Evolutionary conservation across 2,113 vertebrate genomes (phyloP), one percentile per base, ranked within the genome.

Genomic region (Corythornis cristatus): DNA sequence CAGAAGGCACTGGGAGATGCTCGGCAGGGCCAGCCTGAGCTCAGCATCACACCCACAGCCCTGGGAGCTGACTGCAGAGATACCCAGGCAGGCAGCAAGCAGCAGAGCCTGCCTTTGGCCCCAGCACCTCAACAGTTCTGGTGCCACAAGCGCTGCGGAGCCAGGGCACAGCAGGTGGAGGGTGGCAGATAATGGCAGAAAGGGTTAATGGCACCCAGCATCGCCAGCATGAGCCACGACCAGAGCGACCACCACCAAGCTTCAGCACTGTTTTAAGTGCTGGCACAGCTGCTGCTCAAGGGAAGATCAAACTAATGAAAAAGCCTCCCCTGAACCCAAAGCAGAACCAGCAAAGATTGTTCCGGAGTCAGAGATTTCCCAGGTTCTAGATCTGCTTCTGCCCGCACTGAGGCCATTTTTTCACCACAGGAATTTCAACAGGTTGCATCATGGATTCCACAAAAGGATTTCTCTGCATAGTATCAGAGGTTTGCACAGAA

Each of bases 71-170:
- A 35, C 16, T 3, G 3, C 1, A 3, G 57, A 33, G 74, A 40
- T 0, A 2, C 42, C 18, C 0, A 0, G 45, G 54, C 37, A 62
- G 64, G n/a, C 8, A 29, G 37, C 8, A 4, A 53, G 81, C 66
- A 76, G 70, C 79, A 65, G 54, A 56, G 4, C 56, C 65, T 51
- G 70, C 9, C 53, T n/a, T 43, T 0, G 0, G 64, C n/a, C 46
- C 58, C 8, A 7, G 60, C 43, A 62, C 26, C 19, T 14, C 9
- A 1, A 3, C 9, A 1, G 31, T 4, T n/a, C 3, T 0, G 31
- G 84, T 29, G 71, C 46, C 6, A 2, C 1, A 66, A 11, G 67
- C 61, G 6, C 66, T 4, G 2, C 3, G 4, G 16, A 33, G 17
- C 51, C 4, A 3, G 46, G 18, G 22, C 3, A 2, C 8, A 1